Percentiles rank a stretch among this genome's conserved stretches.
phyloP scores from a whole-genome alignment of 2,113 vertebrate species.

The Pseudolaguvia tuberculata region DNA sequence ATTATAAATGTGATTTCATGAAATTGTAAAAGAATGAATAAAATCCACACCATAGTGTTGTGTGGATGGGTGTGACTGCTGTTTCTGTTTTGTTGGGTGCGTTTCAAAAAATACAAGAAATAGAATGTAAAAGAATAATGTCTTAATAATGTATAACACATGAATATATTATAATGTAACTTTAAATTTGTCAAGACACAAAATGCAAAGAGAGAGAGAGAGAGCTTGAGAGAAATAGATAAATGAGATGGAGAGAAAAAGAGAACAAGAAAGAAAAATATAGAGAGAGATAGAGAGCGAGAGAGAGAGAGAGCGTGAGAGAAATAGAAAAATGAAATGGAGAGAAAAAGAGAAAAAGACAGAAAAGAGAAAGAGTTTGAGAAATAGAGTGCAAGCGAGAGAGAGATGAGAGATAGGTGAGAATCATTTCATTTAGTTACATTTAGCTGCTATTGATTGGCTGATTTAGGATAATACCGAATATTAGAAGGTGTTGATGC shows the following conservation, averaged over 20 bases:
- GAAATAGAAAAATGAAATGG: too few relatives aligned
- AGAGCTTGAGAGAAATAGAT: background rate
- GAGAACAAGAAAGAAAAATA: background rate
- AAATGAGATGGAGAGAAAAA: background rate
- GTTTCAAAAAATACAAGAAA: background rate
- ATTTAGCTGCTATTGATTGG: constrained; percentile 41
- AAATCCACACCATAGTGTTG: background rate
- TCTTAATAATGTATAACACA: too few relatives aligned
- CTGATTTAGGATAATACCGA: constrained; percentile 37
- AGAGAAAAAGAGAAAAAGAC: too few relatives aligned
- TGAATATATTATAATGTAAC: too few relatives aligned
- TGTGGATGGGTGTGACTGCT: background rate
- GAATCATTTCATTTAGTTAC: constrained; percentile 26
- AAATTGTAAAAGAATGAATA: constrained; percentile 21
- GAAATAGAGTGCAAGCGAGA: background rate
- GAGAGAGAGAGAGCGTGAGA: background rate
- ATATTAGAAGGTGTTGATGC: too few relatives aligned
- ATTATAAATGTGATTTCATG: constrained; percentile 46
- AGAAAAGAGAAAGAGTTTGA: too few relatives aligned
- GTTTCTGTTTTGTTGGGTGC: background rate
- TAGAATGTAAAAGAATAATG: too few relatives aligned
- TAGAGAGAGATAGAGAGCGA: background rate
- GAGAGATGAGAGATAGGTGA: background rate
- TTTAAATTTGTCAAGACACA: too few relatives aligned
- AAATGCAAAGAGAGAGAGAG: background rate